These are phyloP conservation scores for Ditula angustiorana DNA, from an alignment of 2,888 invertebrate genomes.

Conservation along the genomic window DNA sequence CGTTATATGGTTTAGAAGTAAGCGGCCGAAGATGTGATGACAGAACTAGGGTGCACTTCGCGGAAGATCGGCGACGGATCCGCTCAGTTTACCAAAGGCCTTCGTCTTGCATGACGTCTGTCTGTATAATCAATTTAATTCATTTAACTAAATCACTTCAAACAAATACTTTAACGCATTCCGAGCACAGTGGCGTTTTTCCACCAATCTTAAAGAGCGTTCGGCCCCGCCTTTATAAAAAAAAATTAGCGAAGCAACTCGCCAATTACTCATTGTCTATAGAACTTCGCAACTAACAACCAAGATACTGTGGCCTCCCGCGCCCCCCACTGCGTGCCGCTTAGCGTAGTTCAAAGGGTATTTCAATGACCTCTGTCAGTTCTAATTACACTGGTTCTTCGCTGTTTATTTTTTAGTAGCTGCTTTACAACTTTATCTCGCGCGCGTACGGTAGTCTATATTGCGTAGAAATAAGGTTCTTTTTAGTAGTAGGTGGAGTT, in stretches of 20 bases:
- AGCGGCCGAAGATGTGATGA: too few relatives aligned
- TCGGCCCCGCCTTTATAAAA: constrained; percentile 24
- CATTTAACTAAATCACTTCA: constrained; percentile 1
- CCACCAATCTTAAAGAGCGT: constrained; percentile 13
- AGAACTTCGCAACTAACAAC: neutral
- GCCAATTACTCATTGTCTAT: constrained; percentile 37
- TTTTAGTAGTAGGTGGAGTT: neutral
- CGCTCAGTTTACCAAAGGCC: neutral
- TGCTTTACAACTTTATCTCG: constrained; percentile 9
- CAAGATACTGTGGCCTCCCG: constrained; percentile 19
- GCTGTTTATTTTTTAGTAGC: constrained; percentile 29
- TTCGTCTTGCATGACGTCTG: neutral
- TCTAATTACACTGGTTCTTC: constrained; percentile 19
- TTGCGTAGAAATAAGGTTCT: constrained; percentile 3
- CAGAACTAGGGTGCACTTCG: too few relatives aligned
- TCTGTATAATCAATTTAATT: constrained; percentile 1
- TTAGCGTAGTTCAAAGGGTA: constrained; percentile 10
- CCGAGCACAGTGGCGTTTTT: constrained; percentile 28
- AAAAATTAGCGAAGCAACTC: constrained; percentile 17
- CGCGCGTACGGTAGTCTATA: constrained; percentile 1
- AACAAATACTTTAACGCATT: constrained; percentile 30
- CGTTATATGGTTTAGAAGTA: too few relatives aligned
- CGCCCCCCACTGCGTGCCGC: neutral
- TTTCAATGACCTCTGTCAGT: constrained; percentile 30
- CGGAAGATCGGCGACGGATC: neutral